A percentile compares a stretch with the other conserved stretches of the same genome.
Conservation (phyloP, 2,888 invertebrate species). For the Leptinotarsa haldemani region DNA sequence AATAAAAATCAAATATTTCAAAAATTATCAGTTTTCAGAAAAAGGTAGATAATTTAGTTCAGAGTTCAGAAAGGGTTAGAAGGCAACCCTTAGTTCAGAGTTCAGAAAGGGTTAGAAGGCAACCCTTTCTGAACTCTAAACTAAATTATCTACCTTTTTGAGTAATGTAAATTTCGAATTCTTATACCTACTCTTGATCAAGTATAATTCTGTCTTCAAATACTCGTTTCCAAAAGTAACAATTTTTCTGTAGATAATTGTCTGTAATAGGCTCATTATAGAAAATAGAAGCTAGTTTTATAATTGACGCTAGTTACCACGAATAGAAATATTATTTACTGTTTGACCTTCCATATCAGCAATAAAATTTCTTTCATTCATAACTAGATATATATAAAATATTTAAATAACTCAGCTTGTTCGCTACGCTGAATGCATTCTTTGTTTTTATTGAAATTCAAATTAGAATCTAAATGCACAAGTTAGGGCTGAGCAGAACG, state of each 20-base stretch:
- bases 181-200: no score
- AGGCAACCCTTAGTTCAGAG: no score
- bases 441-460: conserved; percentile 31
- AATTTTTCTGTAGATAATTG: background rate
- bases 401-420: conserved; percentile 27
- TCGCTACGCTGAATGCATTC: conserved; percentile 27
- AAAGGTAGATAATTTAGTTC: no score
- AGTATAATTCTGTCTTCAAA: no score
- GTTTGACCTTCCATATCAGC: conserved; percentile 34
- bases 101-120: no score
- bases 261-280: conserved; percentile 4
- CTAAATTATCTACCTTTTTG: no score
- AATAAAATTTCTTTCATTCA: conserved; percentile 34
- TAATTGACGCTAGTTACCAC: conserved; percentile 14
- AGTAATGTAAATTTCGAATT: no score
- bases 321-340: conserved; percentile 22
- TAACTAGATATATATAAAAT: conserved; percentile 18
- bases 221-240: background rate
- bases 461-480: conserved; percentile 24
- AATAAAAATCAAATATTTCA: no score
- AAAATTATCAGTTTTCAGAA: no score
- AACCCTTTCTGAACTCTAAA: no score
- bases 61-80: no score
- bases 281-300: conserved; percentile 6
- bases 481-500: background rate